These are phyloP conservation scores for Pseudobourletiella spinata DNA, from an alignment of 1,140 invertebrate genomes.

Conservation along the genomic window DNA sequence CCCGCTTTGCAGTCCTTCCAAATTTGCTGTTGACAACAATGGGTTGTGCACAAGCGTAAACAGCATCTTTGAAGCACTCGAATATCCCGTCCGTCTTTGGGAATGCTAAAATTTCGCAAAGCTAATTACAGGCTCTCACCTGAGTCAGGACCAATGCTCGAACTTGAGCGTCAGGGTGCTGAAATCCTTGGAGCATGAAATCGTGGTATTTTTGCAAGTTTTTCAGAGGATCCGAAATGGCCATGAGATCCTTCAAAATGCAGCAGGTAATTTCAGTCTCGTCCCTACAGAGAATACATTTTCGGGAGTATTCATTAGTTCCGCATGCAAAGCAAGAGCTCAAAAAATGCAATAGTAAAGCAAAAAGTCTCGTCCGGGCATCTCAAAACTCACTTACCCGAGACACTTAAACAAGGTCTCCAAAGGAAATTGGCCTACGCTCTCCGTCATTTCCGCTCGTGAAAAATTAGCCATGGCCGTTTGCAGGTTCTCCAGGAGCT, in stretches of 20 bases:
- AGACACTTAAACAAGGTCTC: constrained; percentile 31
- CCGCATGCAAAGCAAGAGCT: no score
- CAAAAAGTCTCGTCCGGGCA: neutral
- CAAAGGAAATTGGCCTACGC: constrained; percentile 12
- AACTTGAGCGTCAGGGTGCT: constrained; percentile 26
- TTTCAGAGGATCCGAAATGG: constrained; percentile 19
- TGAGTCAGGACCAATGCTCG: constrained; percentile 26
- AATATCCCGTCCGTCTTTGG: no score
- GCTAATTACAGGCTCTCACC: no score
- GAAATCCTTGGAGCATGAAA: constrained; percentile 25
- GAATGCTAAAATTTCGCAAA: no score
- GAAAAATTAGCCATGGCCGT: constrained; percentile 21
- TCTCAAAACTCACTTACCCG: no score
- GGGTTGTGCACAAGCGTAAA: neutral
- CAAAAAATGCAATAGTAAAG: constrained; percentile 1
- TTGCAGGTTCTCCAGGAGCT: constrained; percentile 19
- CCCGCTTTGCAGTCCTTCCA: neutral
- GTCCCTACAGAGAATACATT: constrained; percentile 22
- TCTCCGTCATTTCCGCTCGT: constrained; percentile 6
- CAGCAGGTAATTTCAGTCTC: constrained; percentile 25
- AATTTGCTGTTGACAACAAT: neutral
- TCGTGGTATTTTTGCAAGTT: constrained; percentile 29
- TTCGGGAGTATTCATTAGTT: no score
- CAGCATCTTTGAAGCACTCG: neutral
- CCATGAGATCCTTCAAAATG: constrained; percentile 31